These are phyloP conservation scores for Paradoxurus hermaphroditus DNA, from an alignment of 2,113 vertebrate species.

Conservation along the genomic window DNA sequence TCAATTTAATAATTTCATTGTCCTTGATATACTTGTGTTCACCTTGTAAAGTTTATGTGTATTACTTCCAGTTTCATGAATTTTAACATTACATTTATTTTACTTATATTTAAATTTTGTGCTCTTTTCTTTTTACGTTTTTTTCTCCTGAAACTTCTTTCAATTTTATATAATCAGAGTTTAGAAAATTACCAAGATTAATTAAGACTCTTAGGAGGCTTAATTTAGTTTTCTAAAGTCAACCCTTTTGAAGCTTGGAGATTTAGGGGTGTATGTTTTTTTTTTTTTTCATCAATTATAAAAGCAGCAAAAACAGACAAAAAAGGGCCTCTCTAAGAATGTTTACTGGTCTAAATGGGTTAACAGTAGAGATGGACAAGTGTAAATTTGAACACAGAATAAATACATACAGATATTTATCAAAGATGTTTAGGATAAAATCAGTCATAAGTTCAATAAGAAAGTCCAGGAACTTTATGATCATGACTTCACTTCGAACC, in stretches of 20 bases:
- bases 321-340: background rate
- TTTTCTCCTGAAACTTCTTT: background rate
- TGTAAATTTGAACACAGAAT: background rate
- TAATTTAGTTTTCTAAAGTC: background rate
- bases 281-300: background rate
- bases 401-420: background rate
- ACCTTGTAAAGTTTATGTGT: slow-evolving; percentile 15
- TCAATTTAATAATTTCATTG: slow-evolving; percentile 49
- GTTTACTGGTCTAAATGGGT: background rate
- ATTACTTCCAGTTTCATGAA: slow-evolving; percentile 34
- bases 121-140: background rate
- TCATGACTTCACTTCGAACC: background rate
- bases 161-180: slow-evolving; percentile 10
- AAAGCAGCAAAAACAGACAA: background rate
- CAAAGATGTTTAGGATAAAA: background rate
- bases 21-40: background rate
- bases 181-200: background rate
- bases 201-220: background rate
- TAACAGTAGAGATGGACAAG: background rate
- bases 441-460: background rate
- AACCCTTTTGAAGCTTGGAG: background rate
- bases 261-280: background rate
- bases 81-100: slow-evolving; percentile 23
- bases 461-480: background rate
- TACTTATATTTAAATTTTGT: slow-evolving; percentile 29